A percentile compares a stretch with the other conserved stretches of the same genome.
Conservation (phyloP, 2,797 vertebrate species). For the Picus viridis region DNA sequence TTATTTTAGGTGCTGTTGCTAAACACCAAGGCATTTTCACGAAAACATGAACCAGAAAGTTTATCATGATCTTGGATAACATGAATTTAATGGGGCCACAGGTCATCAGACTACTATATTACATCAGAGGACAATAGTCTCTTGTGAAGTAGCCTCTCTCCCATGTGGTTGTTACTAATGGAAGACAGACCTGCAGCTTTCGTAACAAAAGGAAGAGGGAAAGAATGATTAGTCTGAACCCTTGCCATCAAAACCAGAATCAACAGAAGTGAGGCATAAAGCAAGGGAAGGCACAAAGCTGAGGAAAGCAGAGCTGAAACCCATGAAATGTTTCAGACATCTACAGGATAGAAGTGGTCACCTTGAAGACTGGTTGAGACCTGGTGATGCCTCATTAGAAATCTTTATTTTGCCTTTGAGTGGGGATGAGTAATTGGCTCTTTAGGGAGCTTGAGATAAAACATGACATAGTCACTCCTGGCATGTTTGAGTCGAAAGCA, state of each 20-base stretch:
- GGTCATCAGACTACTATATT: background rate
- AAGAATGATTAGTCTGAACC: background rate
- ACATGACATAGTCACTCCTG: background rate
- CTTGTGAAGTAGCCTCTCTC: background rate
- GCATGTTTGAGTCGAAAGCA: background rate
- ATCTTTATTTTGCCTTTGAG: background rate
- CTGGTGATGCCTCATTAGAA: background rate
- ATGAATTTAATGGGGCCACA: background rate
- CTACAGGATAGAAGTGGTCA: background rate
- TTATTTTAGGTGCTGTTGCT: background rate
- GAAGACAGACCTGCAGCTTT: background rate
- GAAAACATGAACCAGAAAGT: background rate
- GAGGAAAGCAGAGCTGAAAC: background rate
- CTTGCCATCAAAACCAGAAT: background rate
- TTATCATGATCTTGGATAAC: background rate
- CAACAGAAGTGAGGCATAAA: background rate
- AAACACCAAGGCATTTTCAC: background rate
- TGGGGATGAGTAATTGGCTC: background rate
- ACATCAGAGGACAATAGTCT: background rate
- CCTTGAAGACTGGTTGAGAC: background rate
- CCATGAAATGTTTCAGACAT: background rate
- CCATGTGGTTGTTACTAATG: background rate
- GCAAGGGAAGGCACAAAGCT: background rate
- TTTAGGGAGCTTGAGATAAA: background rate
- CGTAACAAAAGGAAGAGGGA: background rate